A percentile compares a stretch with the other conserved stretches of the same genome.
Evolutionary conservation across 2,888 invertebrate species (phyloP).

Genomic region (Lomographa bimaculata): DNA sequence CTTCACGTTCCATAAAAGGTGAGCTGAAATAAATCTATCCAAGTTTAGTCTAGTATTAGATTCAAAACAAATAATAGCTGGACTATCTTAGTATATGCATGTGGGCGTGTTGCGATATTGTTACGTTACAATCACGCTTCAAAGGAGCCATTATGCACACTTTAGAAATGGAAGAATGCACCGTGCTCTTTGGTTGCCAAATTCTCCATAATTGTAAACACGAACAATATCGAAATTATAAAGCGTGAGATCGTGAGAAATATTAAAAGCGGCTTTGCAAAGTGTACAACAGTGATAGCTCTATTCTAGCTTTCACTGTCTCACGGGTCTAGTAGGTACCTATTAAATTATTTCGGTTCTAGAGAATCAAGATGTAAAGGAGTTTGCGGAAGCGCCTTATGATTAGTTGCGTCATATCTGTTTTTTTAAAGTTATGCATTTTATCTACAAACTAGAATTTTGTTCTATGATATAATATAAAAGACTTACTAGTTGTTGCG

Average conservation of each 20-base stretch:
- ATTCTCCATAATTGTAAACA: conserved; percentile 24
- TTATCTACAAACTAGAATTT: no score
- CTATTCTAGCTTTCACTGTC: conserved; percentile 66
- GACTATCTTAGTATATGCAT: not conserved
- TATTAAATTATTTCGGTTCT: conserved; percentile 25
- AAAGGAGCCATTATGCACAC: conserved; percentile 2
- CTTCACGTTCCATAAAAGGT: conserved; percentile 2
- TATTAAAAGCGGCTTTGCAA: conserved; percentile 43
- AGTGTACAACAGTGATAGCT: conserved; percentile 40
- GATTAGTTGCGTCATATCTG: conserved; percentile 22
- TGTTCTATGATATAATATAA: no score
- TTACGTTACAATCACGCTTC: conserved; percentile 1
- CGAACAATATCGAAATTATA: conserved; percentile 44
- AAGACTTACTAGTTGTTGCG: no score
- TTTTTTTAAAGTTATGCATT: no score
- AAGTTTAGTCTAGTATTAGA: not conserved
- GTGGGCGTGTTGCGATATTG: not conserved
- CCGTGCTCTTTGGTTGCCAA: conserved; percentile 13
- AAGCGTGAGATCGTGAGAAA: conserved; percentile 63
- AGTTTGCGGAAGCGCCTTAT: conserved; percentile 21
- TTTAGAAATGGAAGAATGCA: conserved; percentile 13
- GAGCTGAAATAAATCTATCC: conserved; percentile 2
- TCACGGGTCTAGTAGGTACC: conserved; percentile 50
- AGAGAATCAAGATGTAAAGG: conserved; percentile 19
- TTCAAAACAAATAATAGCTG: not conserved